These are phyloP conservation scores for Anthophora plumipes DNA, from an alignment of 2,888 invertebrate species.

Conservation along the genomic window DNA sequence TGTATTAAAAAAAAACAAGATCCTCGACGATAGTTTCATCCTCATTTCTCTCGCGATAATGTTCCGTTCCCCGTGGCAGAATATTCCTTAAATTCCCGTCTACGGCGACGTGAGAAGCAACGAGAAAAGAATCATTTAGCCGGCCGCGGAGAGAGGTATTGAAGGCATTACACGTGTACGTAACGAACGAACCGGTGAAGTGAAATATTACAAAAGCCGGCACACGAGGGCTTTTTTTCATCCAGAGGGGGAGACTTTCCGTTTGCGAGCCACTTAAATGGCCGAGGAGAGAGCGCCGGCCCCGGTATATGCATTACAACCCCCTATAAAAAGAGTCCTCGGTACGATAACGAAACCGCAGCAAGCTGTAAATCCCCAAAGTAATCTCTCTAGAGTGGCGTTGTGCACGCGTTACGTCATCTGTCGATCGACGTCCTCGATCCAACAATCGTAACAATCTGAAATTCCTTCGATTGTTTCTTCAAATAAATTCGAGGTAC, in stretches of 20 bases:
- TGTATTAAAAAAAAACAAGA: no score
- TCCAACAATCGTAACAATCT: not conserved
- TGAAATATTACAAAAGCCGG: constrained; percentile 65
- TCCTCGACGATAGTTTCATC: no score
- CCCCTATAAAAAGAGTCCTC: constrained; percentile 41
- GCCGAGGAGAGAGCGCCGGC: constrained; percentile 31
- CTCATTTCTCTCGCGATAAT: not conserved
- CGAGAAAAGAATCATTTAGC: constrained; percentile 47
- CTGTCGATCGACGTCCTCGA: constrained; percentile 3
- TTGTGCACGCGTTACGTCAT: constrained; percentile 19
- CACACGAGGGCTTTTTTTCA: constrained; percentile 61
- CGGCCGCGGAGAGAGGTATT: constrained; percentile 37
- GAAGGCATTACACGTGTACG: constrained; percentile 53
- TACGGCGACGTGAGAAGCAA: not conserved
- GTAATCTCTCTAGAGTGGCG: constrained; percentile 42
- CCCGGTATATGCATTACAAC: constrained; percentile 53
- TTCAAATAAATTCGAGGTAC: no score
- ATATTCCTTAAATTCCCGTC: constrained; percentile 3
- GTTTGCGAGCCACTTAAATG: constrained; percentile 67
- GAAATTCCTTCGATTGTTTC: no score
- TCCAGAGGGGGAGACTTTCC: constrained; percentile 57
- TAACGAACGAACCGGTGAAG: constrained; percentile 57
- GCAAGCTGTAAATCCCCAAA: constrained; percentile 54
- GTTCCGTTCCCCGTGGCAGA: not conserved
- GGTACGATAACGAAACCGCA: constrained; percentile 67